Evolutionary conservation across 2,113 vertebrate genomes (phyloP).

Genomic region (Lethenteron reissneri): DNA sequence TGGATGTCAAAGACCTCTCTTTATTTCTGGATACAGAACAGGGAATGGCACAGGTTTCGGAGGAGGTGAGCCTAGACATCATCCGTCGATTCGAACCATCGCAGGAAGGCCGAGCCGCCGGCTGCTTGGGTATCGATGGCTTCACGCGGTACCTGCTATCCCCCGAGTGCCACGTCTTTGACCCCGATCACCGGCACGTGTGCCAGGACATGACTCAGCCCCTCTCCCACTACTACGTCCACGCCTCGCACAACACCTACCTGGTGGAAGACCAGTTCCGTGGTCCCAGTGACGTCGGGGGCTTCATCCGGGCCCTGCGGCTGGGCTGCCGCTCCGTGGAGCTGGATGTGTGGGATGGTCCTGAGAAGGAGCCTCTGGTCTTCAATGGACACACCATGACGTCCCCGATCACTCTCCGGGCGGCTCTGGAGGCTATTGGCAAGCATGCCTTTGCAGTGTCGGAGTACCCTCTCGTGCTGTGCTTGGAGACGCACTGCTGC

Average conservation of each 20-base stretch:
- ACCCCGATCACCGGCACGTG: slow-evolving; percentile 62
- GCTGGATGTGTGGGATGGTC: slow-evolving; percentile 62
- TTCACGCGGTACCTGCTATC: slow-evolving; percentile 77
- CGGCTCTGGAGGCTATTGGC: slow-evolving; percentile 65
- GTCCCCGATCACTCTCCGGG: slow-evolving; percentile 39
- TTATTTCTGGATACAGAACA: slow-evolving; percentile 88
- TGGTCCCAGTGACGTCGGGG: slow-evolving; percentile 60
- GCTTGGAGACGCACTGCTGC: slow-evolving; percentile 68
- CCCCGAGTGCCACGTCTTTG: slow-evolving; percentile 74
- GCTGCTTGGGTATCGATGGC: slow-evolving; percentile 70
- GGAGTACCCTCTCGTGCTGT: slow-evolving; percentile 65
- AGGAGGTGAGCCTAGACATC: slow-evolving; percentile 68
- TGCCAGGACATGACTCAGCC: slow-evolving; percentile 86
- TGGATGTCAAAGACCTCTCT: slow-evolving; percentile 76
- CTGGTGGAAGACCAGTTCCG: slow-evolving; percentile 72
- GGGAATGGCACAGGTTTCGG: slow-evolving; percentile 51
- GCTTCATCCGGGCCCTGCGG: slow-evolving; percentile 58
- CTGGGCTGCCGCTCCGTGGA: slow-evolving; percentile 72
- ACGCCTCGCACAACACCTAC: slow-evolving; percentile 78
- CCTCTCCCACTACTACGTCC: slow-evolving; percentile 86
- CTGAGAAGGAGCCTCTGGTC: slow-evolving; percentile 56
- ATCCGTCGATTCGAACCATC: slow-evolving; percentile 62
- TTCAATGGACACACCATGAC: slow-evolving; percentile 51
- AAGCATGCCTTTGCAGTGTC: slow-evolving; percentile 71
- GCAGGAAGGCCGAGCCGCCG: slow-evolving; percentile 45